A percentile compares a stretch with the other conserved stretches of the same genome.
These are phyloP conservation scores for Salvelinus fontinalis DNA, from an alignment of 2,113 vertebrate species.

Conservation along the genomic window DNA sequence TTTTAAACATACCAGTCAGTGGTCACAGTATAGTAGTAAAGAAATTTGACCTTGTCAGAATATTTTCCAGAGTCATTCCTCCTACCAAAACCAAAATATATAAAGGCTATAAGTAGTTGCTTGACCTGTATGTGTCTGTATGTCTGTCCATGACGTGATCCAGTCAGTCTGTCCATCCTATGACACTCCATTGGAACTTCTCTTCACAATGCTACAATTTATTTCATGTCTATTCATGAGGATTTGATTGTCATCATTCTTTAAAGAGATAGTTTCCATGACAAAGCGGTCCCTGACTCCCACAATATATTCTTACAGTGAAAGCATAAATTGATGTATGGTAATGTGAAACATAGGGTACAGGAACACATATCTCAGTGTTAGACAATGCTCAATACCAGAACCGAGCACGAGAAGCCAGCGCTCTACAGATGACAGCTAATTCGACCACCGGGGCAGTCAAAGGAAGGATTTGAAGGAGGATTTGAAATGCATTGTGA, in stretches of 20 bases:
- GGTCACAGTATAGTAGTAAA: constrained; percentile 67
- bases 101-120: constrained; percentile 25
- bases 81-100: constrained; percentile 27
- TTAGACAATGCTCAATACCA: background rate
- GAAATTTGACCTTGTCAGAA: constrained; percentile 42
- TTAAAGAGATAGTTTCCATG: constrained; percentile 39
- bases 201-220: constrained; percentile 37
- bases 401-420: background rate
- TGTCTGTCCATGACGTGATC: background rate
- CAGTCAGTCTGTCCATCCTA: background rate
- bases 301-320: background rate
- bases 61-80: constrained; percentile 24
- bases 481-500: background rate
- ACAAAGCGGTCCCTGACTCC: constrained; percentile 60
- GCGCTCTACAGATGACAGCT: background rate
- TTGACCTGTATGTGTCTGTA: constrained; percentile 5
- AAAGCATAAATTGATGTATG: background rate
- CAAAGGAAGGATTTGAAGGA: too few species aligned
- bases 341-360: constrained; percentile 16
- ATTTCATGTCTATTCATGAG: constrained; percentile 43
- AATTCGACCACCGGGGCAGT: background rate
- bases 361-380: constrained; percentile 16
- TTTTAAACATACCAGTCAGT: background rate
- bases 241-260: constrained; percentile 70
- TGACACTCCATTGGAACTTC: constrained; percentile 2